phyloP scores from a whole-genome alignment of 2,888 invertebrate species.

The Volucella inflata region DNA sequence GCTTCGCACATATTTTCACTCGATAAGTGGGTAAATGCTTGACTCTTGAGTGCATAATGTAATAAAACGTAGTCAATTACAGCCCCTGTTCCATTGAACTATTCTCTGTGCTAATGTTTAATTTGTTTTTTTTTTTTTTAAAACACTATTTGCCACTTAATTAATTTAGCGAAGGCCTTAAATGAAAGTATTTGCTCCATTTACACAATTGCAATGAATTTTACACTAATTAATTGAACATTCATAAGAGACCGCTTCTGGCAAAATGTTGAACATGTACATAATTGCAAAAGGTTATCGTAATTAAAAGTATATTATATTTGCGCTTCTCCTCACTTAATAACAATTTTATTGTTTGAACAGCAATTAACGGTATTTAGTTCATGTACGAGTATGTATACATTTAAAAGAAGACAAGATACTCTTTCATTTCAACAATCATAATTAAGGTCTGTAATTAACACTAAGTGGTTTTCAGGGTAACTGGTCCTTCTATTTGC shows the following conservation, averaged over 20 bases:
- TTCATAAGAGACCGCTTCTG: conserved; percentile 56
- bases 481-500: conserved; percentile 33
- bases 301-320: conserved; percentile 63
- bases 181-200: conserved; percentile 58
- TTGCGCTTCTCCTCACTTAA: conserved; percentile 64
- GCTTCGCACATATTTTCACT: conserved; percentile 36
- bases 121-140: conserved; percentile 12
- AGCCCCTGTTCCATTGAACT: conserved; percentile 29
- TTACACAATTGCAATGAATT: conserved; percentile 68
- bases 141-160: conserved; percentile 64
- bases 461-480: conserved; percentile 56
- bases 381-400: too few relatives aligned
- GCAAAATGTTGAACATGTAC: conserved; percentile 63
- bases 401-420: conserved; percentile 16
- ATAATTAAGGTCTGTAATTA: conserved; percentile 70
- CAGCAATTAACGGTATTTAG: conserved; percentile 36
- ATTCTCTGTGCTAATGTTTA: conserved; percentile 4
- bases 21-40: conserved; percentile 45
- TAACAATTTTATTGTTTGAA: conserved; percentile 66
- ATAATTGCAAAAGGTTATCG: conserved; percentile 71
- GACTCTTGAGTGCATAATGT: conserved; percentile 52
- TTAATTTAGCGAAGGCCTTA: conserved; percentile 52
- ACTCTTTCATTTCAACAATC: conserved; percentile 61
- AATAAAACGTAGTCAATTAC: conserved; percentile 43
- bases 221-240: conserved; percentile 72